Conservation (phyloP, 2,797 vertebrate species). For the Simalia tracyae region DNA sequence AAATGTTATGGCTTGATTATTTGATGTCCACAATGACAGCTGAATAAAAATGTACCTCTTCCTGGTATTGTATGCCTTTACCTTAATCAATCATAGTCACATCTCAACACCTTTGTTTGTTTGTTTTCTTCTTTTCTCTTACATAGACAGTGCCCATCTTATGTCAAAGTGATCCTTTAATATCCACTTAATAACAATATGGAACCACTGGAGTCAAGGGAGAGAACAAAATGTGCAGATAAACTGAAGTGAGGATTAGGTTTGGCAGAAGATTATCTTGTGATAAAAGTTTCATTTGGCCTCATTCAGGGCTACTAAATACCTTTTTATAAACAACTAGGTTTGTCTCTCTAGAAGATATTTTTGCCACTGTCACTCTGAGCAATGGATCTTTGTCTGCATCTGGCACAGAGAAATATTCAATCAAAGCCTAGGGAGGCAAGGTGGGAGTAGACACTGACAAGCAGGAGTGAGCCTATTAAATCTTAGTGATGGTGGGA, state of each 20-base stretch:
- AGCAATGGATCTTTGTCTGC: not conserved
- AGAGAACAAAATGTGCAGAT: not conserved
- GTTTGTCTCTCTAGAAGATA: not conserved
- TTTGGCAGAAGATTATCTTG: not conserved
- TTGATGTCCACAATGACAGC: not conserved
- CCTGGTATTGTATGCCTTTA: not conserved
- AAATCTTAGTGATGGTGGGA: not conserved
- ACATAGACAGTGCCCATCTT: not conserved
- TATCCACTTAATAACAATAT: not conserved
- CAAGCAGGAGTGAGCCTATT: not conserved
- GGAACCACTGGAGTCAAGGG: not conserved
- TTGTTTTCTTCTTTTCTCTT: not conserved
- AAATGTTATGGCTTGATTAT: not conserved
- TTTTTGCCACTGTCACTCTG: not conserved
- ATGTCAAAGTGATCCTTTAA: not conserved
- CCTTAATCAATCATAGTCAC: not conserved
- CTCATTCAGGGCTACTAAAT: not conserved
- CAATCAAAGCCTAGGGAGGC: not conserved
- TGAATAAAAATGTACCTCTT: not conserved
- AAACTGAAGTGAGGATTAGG: not conserved
- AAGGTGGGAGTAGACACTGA: not conserved
- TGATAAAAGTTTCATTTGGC: not conserved
- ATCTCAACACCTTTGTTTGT: not conserved
- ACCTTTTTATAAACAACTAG: not conserved
- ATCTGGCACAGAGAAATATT: not conserved